Evolutionary conservation across 2,113 vertebrate genomes (phyloP), one percentile per base, ranked within the genome.

Genomic region (Dipodomys stephensi): DNA sequence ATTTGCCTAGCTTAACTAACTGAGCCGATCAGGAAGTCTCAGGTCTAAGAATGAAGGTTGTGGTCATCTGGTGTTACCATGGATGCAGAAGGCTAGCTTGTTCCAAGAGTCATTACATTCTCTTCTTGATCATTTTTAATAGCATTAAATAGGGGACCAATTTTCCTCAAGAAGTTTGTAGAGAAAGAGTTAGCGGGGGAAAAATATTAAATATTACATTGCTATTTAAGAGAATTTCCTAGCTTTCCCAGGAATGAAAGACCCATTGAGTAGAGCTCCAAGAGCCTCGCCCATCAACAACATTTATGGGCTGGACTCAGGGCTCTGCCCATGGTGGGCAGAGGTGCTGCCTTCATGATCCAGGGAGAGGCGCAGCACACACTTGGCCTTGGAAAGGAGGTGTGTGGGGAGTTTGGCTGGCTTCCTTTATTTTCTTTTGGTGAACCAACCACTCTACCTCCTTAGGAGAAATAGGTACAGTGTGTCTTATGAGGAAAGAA

Each of bases 41-140:
- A 11, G 8, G 7, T 18, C 62, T 25, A 15, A 94, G 89, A 88
- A 49, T 83, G 74, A 89, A 85, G 67, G 60, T 12, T 77, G 65
- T 0, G 2, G 83, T 93, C n/a, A 90, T 49, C 44, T 79, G 74
- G 72, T 20, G 25, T 10, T 13, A 57, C 57, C 64, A 23, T 32
- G 68, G 77, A 76, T 0, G 11, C 7, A 91, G 68, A 93, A 92
- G 39, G 78, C 28, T 13, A 35, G 44, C 12, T 5, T 71, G 23
- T 77, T 95, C 44, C 94, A 95, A 91, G 64, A 57, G 22, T 28
- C 74, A n/a, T 89, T 89, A 92, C 10, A 19, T 23, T 72, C 87
- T 92, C 94, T 87, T 90, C 86, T 93, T 91, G 82, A 93, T 94
- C 87, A 89, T 95, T 94, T 90, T 95, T 95, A 92, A 93, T 85